Base-by-base conservation (phyloP, 2,797 vertebrate genomes). In the Poecilia picta region DNA sequence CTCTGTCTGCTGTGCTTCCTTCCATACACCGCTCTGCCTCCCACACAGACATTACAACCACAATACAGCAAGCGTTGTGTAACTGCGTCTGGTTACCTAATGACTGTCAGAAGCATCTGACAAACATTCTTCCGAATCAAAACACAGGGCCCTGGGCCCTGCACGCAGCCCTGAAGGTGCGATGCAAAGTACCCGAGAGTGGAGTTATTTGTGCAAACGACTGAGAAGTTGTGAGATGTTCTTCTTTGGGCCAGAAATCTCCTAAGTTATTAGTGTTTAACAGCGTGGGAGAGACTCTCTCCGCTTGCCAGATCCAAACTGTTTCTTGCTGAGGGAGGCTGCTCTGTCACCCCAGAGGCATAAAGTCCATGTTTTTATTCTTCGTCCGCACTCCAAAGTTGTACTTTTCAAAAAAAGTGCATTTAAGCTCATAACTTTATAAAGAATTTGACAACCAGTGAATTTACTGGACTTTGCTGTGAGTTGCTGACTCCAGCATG, bases 201-300 rank as follows among this genome's bases (percentile, higher is more conserved):
- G 71, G 23, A 76, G 74, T 47, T 72, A 25, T 76, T 78, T n/a
- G 45, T 80, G 72, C 59, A 78, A 33, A 80, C 76, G 55, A 73
- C 72, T 39, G 51, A 41, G 53, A 73, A 74, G 82, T 88, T 74
- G 75, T 59, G 74, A 82, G 76, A 66, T 72, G 74, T 74, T 62
- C 28, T 57, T 73, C 73, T 74, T 39, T 62, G 66, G 70, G 53
- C 72, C 76, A 81, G 75, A 84, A 85, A 86, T 76, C 81, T 83
- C 78, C 74, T n/a, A 78, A 43, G 83, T 78, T 89, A 84, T 83
- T 88, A 88, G 82, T 57, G 71, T 81, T 86, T 82, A 86, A 68
- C 81, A 76, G 74, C 79, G 80, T 89, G 86, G 81, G 88, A 87
- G 74, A 23, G 70, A 53, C 20, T 18, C 0, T 74, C n/a, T n/a